Evolutionary conservation across 2,888 invertebrate species (phyloP), one percentile per base, ranked within the genome.

Genomic region (Griposia aprilina): DNA sequence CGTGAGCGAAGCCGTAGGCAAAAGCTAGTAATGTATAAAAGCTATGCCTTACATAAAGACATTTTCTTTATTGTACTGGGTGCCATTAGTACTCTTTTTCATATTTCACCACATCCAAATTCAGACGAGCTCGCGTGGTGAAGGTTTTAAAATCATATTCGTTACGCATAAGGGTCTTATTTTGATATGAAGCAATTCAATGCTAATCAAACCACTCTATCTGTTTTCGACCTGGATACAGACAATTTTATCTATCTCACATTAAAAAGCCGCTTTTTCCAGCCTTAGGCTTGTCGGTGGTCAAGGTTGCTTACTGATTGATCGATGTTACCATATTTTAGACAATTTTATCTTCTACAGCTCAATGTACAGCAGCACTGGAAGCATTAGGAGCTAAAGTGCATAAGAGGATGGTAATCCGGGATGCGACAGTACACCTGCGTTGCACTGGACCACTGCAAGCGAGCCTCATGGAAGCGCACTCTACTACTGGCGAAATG

Each of bases 401-500:
- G 0, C 96, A 96, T 84, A 95, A 94, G 73, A 90, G 96, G 60
- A 95, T 96, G 89, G 92, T 97, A 69, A 95, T 97, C 48, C 90
- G 93, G 4, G 97, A 97, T 81, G 95, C 97, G 0, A 94, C 92
- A 0, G 97, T 97, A 10, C 97, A 94, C 55, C 93, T 97, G 63
- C 96, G 96, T 67, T 96, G 96, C 67, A 92, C 94, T 0, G 96
- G 94, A 30, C 92, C 93, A 0, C 87, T 94, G 1, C 80, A 92
- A 17, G 95, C 97, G 0, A 93, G 97, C 77, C 95, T 97, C 17
- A 96, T 95, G 87, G 97, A 97, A 86, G 96, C 97, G 0, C 97
- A 97, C 87, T 97, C 97, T 15, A 97, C 97, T 23, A 97, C 97
- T 74, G 95, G 96, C 23, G 95, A 97, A 89, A 97, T 97, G 92